Percentiles rank a stretch among this genome's conserved stretches.
Evolutionary conservation across 2,888 invertebrate species (phyloP).

Genomic region (Ennomos quercinarius): DNA sequence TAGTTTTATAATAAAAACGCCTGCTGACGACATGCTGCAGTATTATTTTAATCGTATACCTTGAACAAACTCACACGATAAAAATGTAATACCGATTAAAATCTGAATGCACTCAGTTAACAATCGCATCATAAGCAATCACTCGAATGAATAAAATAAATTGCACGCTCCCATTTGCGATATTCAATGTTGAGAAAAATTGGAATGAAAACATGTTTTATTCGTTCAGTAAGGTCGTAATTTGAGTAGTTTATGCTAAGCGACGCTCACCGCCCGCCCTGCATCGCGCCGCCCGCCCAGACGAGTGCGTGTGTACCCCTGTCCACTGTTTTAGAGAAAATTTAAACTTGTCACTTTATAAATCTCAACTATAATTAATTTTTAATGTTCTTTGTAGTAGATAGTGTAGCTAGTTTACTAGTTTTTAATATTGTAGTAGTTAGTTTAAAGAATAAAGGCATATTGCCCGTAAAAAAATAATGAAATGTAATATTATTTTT

Average conservation of each 20-base stretch:
- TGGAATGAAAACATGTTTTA: constrained; percentile 62
- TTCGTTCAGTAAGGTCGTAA: constrained; percentile 61
- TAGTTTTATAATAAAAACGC: no score
- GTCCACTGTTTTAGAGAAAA: constrained; percentile 64
- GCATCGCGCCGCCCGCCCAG: constrained; percentile 24
- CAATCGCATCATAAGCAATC: constrained; percentile 79
- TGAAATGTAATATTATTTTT: no score
- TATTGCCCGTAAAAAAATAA: no score
- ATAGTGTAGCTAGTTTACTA: no score
- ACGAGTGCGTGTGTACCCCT: constrained; percentile 29
- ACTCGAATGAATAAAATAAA: constrained; percentile 74
- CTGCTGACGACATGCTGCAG: no score
- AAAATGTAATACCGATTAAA: constrained; percentile 8
- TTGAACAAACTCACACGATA: not conserved
- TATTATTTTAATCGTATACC: not conserved
- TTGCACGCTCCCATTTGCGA: constrained; percentile 73
- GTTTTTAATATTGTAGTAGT: no score
- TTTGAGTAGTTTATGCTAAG: constrained; percentile 67
- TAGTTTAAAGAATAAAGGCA: no score
- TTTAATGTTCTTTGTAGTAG: no score
- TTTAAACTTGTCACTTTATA: constrained; percentile 56
- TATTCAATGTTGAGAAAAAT: constrained; percentile 69
- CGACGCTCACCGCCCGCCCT: constrained; percentile 36
- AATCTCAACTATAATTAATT: constrained; percentile 1
- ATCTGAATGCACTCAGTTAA: constrained; percentile 58